Base-by-base conservation (phyloP, 2,888 invertebrate genomes). In the Drosophila limbata region DNA sequence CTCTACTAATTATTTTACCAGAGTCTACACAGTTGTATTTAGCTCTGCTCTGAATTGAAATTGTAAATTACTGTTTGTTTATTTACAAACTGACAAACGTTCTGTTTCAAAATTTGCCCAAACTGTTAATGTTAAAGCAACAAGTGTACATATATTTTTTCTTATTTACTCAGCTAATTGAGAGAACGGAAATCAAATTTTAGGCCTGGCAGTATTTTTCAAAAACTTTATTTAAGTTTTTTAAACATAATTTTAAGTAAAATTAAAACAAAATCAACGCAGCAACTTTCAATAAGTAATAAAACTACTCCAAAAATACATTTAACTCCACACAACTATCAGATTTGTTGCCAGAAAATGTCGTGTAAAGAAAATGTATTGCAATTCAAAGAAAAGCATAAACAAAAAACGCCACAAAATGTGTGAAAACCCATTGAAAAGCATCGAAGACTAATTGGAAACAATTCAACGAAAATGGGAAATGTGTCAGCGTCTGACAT, bases 1-100 rank as follows among this genome's bases (percentile, higher is more conserved):
- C 45, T 62, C 15, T 61, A 64, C 76, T 75, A 75, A 77, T 77
- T 75, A 67, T 66, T 61, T 79, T 61, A 15, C 61, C 63, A 65
- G 40, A 15, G 19, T 50, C 47, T 37, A 52, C 40, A 66, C 40
- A 53, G 19, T 55, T 66, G 39, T 73, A 25, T 77, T 57, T 53
- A 37, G 15, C 48, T 61, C 10, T 50, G 74, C 48, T 50, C 61
- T 15, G 67, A 73, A 67, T 63, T 63, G 63, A 63, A 69, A 60
- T 51, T 60, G 80, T 85, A 67, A 72, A 79, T 57, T 61, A 44
- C 47, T 55, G 17, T 48, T 62, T 83, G 87, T 86, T 83, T 83
- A 84, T 88, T 86, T 88, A 86, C 87, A 69, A 71, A 65, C 42
- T 77, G 89, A 77, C 84, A 80, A 80, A 80, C 70, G 64, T 69